Base-by-base conservation (phyloP, 2,797 vertebrate species). In the Rhabdophis nuchalis region DNA sequence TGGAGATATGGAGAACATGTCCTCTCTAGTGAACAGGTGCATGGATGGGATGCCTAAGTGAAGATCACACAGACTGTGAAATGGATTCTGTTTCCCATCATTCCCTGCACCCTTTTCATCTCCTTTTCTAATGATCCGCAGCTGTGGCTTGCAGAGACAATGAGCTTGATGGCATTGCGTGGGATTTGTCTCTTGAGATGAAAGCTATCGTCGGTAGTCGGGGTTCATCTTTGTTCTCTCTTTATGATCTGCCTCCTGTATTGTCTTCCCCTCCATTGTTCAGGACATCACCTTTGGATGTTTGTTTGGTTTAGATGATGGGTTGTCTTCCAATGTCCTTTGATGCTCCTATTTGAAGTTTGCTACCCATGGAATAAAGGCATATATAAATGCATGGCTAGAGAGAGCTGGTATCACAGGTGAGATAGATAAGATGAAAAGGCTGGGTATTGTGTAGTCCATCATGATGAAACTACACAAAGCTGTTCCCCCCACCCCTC, bases 121-220 rank as follows among this genome's bases (percentile, higher is more conserved):
- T 97, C 36, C 89, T 91, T 25, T 96, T 94, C 90, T 91, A 94
- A 96, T 95, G 93, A 94, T 96, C 92, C 94, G 95, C 97, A 96
- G 96, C 95, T 97, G 96, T 95, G 96, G 96, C 93, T 96, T 94
- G 90, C 93, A 95, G 94, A 97, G 94, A 97, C 96, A 97, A 96
- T 96, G 93, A 92, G 89, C 92, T 95, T 97, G 94, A 96, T 96
- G 96, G 95, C 95, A 58, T 61, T 92, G 46, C 29, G 92, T n/a
- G 41, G 95, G 96, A 95, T 92, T 89, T 95, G 93, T 93, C 87
- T 95, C 93, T 57, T 87, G 85, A 89, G 96, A 97, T 94, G 93
- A 96, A 95, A 86, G 89, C 88, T 92, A 90, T 77, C 92, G 91
- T 85, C 91, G 90, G 85, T 90, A 14, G 92, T 92, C 68, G 82